Conservation (phyloP, 2,888 invertebrate species). For the Platerodrilus igneus region DNA sequence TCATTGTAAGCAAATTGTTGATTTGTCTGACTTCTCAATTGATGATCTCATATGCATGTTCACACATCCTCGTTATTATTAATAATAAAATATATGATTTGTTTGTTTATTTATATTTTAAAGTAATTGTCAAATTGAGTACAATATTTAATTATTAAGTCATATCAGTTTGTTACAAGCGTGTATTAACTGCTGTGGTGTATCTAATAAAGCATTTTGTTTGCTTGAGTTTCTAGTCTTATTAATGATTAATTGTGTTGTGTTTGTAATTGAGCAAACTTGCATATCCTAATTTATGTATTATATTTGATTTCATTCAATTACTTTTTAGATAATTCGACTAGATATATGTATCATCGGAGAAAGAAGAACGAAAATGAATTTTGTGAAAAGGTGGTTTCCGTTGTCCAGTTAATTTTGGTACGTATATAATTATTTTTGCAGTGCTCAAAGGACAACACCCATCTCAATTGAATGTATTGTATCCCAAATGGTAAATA, state of each 20-base stretch:
- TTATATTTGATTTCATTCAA: no score
- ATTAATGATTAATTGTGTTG: background rate
- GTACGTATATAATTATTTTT: no score
- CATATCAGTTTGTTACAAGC: constrained; percentile 52
- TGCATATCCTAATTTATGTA: no score
- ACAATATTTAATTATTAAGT: constrained; percentile 49
- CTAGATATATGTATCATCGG: no score
- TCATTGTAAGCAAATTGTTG: no score
- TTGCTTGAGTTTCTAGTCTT: constrained; percentile 41
- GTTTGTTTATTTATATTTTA: constrained; percentile 43
- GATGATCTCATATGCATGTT: constrained; percentile 26
- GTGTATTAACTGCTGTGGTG: constrained; percentile 52
- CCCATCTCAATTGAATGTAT: no score
- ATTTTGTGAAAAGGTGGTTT: no score
- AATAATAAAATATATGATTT: constrained; percentile 39
- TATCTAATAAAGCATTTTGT: constrained; percentile 51
- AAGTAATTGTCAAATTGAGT: constrained; percentile 43
- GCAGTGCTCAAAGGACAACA: no score
- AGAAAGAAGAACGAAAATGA: no score
- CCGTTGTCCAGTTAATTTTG: no score
- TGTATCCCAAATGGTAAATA: no score
- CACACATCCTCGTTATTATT: constrained; percentile 35
- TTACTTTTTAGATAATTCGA: no score
- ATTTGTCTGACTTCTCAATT: constrained; percentile 9
- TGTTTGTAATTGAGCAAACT: background rate